Conservation (phyloP, 2,113 vertebrate genomes). For the Prinia subflava region DNA sequence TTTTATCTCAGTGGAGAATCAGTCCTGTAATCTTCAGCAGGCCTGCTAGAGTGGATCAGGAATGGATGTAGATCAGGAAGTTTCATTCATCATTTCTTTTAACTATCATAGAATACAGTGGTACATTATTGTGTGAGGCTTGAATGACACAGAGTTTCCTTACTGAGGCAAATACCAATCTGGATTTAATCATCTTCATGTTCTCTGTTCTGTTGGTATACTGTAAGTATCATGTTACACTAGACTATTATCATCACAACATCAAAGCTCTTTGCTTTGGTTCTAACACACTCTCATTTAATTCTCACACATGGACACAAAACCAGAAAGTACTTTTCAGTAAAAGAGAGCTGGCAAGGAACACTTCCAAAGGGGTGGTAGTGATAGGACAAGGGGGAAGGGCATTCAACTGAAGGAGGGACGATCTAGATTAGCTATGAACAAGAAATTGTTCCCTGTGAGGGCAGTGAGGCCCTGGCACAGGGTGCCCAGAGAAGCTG, state of each 20-base stretch:
- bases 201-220: background rate
- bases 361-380: background rate
- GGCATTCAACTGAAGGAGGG: background rate
- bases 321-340: background rate
- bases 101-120: background rate
- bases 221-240: background rate
- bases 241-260: background rate
- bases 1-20: background rate
- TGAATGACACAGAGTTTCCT: background rate
- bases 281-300: background rate
- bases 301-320: background rate
- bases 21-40: background rate
- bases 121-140: background rate
- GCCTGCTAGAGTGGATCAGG: background rate
- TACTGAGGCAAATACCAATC: background rate
- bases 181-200: background rate
- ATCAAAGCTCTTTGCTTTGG: background rate
- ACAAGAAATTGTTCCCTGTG: background rate
- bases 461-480: accelerated
- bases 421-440: background rate
- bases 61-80: background rate
- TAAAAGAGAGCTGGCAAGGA: background rate
- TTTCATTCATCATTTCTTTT: background rate
- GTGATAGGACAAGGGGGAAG: background rate
- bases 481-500: background rate